Conservation (phyloP, 2,113 vertebrate genomes). For the Agelaius tricolor region DNA sequence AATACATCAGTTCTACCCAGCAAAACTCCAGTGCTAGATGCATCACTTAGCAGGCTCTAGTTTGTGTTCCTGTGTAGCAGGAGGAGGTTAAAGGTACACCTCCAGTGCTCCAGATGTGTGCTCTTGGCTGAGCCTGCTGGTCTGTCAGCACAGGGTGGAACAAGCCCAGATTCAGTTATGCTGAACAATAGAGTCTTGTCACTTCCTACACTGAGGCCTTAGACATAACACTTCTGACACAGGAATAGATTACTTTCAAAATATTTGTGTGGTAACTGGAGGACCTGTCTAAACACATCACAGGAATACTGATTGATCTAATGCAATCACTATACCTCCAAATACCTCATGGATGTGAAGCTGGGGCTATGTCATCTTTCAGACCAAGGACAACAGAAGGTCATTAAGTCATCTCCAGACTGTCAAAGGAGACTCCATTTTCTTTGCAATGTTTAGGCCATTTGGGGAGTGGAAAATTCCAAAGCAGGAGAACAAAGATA, state of each 20-base stretch:
- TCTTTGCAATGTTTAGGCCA: background rate
- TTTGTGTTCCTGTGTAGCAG: background rate
- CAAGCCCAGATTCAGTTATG: slow-evolving; percentile 41
- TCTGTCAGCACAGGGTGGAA: background rate
- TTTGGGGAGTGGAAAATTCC: background rate
- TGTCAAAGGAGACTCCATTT: slow-evolving; percentile 3
- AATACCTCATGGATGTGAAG: background rate
- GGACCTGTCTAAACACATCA: slow-evolving; percentile 57
- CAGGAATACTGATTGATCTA: slow-evolving; percentile 46
- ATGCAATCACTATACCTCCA: slow-evolving; percentile 22
- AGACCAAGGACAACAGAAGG: slow-evolving; percentile 17
- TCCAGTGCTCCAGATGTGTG: background rate
- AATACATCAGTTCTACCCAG: background rate
- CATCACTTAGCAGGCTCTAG: background rate
- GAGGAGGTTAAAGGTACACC: background rate
- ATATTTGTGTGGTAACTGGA: slow-evolving; percentile 51
- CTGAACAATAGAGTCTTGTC: slow-evolving; percentile 52
- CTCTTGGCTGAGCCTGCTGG: background rate
- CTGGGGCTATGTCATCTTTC: slow-evolving; percentile 4
- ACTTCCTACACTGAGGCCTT: slow-evolving; percentile 42
- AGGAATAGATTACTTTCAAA: slow-evolving; percentile 58
- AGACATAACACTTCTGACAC: slow-evolving; percentile 51
- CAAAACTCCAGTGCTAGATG: background rate
- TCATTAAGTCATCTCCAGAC: slow-evolving; percentile 2
- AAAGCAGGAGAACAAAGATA: background rate